Evolutionary conservation across 2,888 invertebrate genomes (phyloP).

Genomic region (Athripsodes cinereus): DNA sequence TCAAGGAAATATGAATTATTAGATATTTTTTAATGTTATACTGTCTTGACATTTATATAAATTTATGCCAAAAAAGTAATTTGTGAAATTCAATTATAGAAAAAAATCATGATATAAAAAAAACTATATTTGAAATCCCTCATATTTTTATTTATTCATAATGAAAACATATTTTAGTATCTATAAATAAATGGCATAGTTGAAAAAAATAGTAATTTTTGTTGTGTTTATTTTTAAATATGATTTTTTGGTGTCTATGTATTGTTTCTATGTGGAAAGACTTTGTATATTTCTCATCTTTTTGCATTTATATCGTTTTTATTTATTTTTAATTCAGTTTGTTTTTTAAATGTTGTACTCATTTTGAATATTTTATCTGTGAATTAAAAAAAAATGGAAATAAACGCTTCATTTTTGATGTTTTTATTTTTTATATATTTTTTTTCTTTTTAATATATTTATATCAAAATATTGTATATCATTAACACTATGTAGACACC

Average conservation of each 20-base stretch:
- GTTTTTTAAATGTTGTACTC: no score
- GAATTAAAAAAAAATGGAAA: conserved; percentile 20
- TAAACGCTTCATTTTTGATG: conserved; percentile 5
- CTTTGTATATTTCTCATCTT: conserved; percentile 33
- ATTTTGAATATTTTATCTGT: conserved; percentile 26
- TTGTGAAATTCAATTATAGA: no score
- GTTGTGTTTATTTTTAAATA: conserved; percentile 16
- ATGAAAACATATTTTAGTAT: no score
- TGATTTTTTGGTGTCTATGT: conserved; percentile 36
- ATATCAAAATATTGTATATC: neutral
- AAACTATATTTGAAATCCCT: no score
- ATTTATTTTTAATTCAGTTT: conserved; percentile 25
- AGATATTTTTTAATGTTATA: no score
- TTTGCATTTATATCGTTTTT: conserved; percentile 26
- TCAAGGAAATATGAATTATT: no score
- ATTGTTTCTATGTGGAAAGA: conserved; percentile 76
- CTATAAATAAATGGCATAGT: no score
- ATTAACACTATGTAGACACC: conserved; percentile 11
- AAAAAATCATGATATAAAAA: no score
- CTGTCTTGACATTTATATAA: no score
- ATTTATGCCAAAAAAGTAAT: no score
- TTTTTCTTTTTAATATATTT: conserved; percentile 24
- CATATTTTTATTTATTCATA: no score
- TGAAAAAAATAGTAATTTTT: no score
- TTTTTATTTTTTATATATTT: conserved; percentile 28